A percentile compares a stretch with the other conserved stretches of the same genome.
phyloP scores from a whole-genome alignment of 2,113 vertebrate genomes.

The Nematolebias whitei region DNA sequence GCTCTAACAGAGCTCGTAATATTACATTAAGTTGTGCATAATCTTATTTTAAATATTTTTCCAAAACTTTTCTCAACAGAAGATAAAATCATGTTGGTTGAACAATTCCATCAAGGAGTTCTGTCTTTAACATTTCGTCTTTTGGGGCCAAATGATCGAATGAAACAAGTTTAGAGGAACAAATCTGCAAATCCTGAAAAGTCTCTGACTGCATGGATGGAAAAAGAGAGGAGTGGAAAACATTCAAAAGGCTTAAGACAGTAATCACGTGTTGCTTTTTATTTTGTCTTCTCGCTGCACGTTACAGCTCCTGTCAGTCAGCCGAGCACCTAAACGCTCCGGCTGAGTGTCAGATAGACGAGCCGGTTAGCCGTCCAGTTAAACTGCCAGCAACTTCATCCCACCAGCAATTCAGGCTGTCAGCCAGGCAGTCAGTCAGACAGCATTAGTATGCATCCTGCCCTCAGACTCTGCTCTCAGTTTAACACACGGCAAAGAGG shows the following conservation, averaged over 20 bases:
- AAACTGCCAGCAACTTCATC: constrained; percentile 53
- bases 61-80: no score
- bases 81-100: no score
- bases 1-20: no score
- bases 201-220: neutral
- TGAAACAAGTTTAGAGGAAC: neutral
- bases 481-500: constrained; percentile 35
- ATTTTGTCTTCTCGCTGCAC: constrained; percentile 20
- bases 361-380: constrained; percentile 53
- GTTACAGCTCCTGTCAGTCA: constrained; percentile 51
- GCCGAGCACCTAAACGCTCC: constrained; percentile 51
- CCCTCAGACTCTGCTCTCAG: constrained; percentile 45
- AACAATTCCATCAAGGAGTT: no score
- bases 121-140: neutral
- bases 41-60: no score
- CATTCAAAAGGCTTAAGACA: constrained; percentile 13
- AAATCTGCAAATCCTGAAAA: neutral
- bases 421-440: constrained; percentile 50
- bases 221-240: neutral
- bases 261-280: constrained; percentile 37
- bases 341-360: constrained; percentile 53
- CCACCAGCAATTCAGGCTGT: constrained; percentile 48
- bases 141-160: neutral
- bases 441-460: constrained; percentile 51
- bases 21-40: no score